Evolutionary conservation across 2,888 invertebrate species (phyloP), one percentile per base, ranked within the genome.

Genomic region (Lissonota sp.): DNA sequence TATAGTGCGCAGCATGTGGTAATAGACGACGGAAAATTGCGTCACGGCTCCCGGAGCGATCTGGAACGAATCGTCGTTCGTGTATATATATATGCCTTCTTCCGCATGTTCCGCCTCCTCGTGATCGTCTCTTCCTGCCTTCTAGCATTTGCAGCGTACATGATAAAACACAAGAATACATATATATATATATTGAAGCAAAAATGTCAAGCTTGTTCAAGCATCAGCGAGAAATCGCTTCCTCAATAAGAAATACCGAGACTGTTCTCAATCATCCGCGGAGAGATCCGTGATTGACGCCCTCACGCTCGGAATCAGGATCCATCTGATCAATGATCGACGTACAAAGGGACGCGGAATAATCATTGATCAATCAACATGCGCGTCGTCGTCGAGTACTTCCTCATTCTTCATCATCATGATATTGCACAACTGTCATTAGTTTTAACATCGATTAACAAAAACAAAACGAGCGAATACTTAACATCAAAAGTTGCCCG

Each of bases 51-150:
- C 80, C 80, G 69, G 80, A 60, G 84, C 83, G 76, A 80, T 81
- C 84, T 83, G 84, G 83, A 85, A 85, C 84, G 81, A 85, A 85
- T 84, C 79, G 81, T 67, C 66, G 60, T 66, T 55, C 40, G 14
- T 14, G 14, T 69, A 70, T n/a, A 42, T 58, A 44, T 10, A 26
- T 40, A 14, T 5, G 8, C 51, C 14, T 14, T 39, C 62, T 77
- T 40, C 39, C 63, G 14, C 53, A 12, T 14, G 42, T 40, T 44
- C 55, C 51, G n/a, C 60, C 58, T 66, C 49, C 62, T 74, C 75
- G 46, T 62, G 63, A n/a, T 40, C 73, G 57, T 49, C 57, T 63
- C 49, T 72, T 63, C 37, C 57, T 79, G 73, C 73, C 63, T 80
- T 62, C 55, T 57, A 39, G 44, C 60, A 16, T 14, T 26, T 26